A percentile compares a stretch with the other conserved stretches of the same genome.
phyloP scores from a whole-genome alignment of 1,140 invertebrate genomes.

The Halictus rubicundus region DNA sequence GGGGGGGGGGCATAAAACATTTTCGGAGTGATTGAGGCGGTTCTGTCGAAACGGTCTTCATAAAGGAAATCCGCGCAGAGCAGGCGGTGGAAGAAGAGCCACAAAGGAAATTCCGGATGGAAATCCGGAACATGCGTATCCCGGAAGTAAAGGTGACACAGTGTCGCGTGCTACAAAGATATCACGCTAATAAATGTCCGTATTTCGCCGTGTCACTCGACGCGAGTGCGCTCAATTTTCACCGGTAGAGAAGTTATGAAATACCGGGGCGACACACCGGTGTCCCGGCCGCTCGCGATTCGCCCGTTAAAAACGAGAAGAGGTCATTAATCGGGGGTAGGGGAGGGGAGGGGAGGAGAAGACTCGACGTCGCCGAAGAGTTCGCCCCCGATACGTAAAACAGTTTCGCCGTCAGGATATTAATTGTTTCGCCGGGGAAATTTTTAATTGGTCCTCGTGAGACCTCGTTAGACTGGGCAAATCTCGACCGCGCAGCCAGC shows the following conservation, averaged over 20 bases:
- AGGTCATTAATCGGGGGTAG: conserved; percentile 37
- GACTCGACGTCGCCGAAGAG: conserved; percentile 20
- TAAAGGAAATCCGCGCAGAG: neutral
- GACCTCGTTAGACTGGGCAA: conserved; percentile 7
- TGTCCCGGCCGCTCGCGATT: neutral
- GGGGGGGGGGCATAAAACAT: no score
- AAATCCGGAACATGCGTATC: no score
- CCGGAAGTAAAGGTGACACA: no score
- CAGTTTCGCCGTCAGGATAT: conserved; percentile 18
- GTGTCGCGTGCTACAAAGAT: conserved; percentile 9
- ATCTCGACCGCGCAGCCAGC: neutral
- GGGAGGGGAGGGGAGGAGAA: no score
- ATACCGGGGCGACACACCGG: neutral
- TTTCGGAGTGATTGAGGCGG: no score
- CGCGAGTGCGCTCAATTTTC: neutral
- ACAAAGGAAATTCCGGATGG: no score
- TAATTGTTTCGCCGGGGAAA: conserved; percentile 37
- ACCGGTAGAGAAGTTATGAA: neutral
- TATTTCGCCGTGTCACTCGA: conserved; percentile 8
- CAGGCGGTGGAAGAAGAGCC: no score
- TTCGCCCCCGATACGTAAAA: neutral
- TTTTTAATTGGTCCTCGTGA: conserved; percentile 50
- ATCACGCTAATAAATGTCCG: conserved; percentile 25
- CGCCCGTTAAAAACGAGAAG: conserved; percentile 35
- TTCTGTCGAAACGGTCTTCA: no score